A percentile compares a stretch with the other conserved stretches of the same genome.
Conservation (phyloP, 1,140 invertebrate species). For the Hypothenemus hampei region DNA sequence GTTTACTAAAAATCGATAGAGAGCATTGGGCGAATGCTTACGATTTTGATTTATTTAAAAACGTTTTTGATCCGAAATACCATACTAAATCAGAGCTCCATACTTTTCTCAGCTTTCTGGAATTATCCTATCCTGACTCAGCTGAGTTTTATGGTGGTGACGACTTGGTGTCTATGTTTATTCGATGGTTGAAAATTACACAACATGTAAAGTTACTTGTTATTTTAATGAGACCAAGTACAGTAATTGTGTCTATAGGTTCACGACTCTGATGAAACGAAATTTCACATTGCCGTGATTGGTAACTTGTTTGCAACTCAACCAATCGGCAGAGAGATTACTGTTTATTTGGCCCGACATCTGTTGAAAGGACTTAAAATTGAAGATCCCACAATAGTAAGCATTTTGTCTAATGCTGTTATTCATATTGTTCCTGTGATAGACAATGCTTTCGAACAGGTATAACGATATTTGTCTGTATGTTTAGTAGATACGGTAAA, state of each 20-base stretch:
- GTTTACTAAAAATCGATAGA: conserved; percentile 68
- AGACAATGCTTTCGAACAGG: conserved; percentile 53
- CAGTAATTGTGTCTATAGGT: conserved; percentile 17
- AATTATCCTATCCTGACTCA: conserved; percentile 56
- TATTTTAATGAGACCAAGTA: neutral
- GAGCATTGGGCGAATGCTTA: conserved; percentile 72
- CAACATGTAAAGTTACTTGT: conserved; percentile 47
- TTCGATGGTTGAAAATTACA: conserved; percentile 62
- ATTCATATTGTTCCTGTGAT: conserved; percentile 75
- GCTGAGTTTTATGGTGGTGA: conserved; percentile 60
- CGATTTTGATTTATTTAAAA: conserved; percentile 61
- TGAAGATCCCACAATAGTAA: conserved; percentile 53
- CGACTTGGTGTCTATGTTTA: conserved; percentile 53
- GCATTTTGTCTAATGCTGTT: conserved; percentile 65
- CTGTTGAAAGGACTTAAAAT: conserved; percentile 64
- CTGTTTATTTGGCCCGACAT: conserved; percentile 77
- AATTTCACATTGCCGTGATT: conserved; percentile 75
- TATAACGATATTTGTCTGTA: conserved; percentile 30
- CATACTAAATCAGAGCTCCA: conserved; percentile 62
- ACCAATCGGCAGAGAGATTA: conserved; percentile 76
- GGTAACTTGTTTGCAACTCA: conserved; percentile 81
- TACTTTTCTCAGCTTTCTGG: conserved; percentile 57
- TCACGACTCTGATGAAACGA: conserved; percentile 63
- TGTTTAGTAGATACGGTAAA: neutral
- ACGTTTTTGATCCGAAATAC: conserved; percentile 52